A percentile compares a stretch with the other conserved stretches of the same genome.
These are phyloP conservation scores for Atlantisia rogersi DNA, from an alignment of 2,113 vertebrate species.

Conservation along the genomic window DNA sequence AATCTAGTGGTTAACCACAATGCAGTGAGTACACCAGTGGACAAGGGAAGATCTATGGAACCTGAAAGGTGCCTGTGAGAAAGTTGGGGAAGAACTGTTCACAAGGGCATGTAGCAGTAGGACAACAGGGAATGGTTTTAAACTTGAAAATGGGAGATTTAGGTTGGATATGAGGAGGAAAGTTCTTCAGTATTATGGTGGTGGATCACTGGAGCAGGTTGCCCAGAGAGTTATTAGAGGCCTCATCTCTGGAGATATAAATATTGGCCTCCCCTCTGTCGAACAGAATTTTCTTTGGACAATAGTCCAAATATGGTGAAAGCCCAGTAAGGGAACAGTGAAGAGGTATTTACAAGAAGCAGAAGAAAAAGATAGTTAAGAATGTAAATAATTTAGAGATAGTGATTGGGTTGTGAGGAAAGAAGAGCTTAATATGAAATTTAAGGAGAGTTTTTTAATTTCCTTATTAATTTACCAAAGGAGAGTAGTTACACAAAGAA, in stretches of 20 bases:
- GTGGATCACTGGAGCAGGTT: too few relatives aligned
- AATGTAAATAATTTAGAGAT: not conserved
- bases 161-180: too few relatives aligned
- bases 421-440: not conserved
- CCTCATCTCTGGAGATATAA: not conserved
- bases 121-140: too few relatives aligned
- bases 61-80: too few relatives aligned
- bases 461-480: not conserved
- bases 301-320: not conserved
- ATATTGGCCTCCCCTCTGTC: not conserved
- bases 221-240: too few relatives aligned
- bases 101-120: too few relatives aligned
- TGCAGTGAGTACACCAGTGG: too few relatives aligned
- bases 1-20: too few relatives aligned
- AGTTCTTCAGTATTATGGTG: too few relatives aligned
- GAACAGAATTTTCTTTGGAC: not conserved
- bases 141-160: too few relatives aligned
- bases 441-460: not conserved
- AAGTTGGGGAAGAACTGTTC: too few relatives aligned
- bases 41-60: too few relatives aligned
- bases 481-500: not conserved
- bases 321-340: not conserved
- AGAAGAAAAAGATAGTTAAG: not conserved
- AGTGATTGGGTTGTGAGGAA: not conserved
- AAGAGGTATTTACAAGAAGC: not conserved